A percentile compares a stretch with the other conserved stretches of the same genome.
These are phyloP conservation scores for Pelobates cultripes DNA, from an alignment of 2,797 vertebrate species.

Conservation along the genomic window DNA sequence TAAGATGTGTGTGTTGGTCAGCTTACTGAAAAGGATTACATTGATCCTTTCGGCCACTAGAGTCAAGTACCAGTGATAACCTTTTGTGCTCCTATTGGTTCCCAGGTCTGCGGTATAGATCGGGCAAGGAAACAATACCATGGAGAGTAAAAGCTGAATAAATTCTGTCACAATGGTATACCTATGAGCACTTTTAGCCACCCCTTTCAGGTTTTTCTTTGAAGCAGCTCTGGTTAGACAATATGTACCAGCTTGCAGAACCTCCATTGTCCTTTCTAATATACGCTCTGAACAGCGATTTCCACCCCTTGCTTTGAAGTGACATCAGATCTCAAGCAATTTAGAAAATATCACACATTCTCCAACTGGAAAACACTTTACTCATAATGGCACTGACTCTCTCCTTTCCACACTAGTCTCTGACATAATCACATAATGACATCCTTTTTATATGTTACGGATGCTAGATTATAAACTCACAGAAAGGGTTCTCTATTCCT, in stretches of 20 bases:
- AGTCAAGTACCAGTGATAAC: slow-evolving; percentile 25
- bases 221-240: not conserved
- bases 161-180: no score
- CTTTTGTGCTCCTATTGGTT: slow-evolving; percentile 19
- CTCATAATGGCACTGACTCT: not conserved
- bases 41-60: slow-evolving; percentile 29
- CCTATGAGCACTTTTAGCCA: not conserved
- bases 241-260: not conserved
- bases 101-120: not conserved
- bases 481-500: no score
- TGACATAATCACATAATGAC: not conserved
- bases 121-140: not conserved
- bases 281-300: not conserved
- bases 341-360: not conserved
- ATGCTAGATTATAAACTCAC: no score
- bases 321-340: not conserved
- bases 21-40: slow-evolving; percentile 30
- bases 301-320: slow-evolving; percentile 3
- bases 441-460: not conserved
- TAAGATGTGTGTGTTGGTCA: slow-evolving; percentile 38
- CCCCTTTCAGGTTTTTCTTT: not conserved
- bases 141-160: no score
- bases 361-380: not conserved
- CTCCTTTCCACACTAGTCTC: not conserved
- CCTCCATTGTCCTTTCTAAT: not conserved